Evolutionary conservation across 1,140 invertebrate species (phyloP).

Genomic region (Tigriopus japonicus): DNA sequence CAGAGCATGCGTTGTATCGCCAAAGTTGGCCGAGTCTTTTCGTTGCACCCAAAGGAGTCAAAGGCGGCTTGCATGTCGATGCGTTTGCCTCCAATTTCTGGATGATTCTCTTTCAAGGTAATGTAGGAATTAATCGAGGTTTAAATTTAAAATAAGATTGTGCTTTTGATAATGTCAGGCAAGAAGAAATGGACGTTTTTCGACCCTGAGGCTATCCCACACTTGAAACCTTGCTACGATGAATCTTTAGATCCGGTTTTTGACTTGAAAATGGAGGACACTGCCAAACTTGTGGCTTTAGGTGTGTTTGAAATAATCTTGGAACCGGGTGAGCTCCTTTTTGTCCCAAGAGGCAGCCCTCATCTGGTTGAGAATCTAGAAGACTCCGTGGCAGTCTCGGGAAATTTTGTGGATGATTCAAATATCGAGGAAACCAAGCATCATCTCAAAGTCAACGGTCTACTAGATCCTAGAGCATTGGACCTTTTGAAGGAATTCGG

Average conservation of each 20-base stretch:
- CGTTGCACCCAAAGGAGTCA: slow-evolving; percentile 21
- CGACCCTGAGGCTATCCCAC: slow-evolving; percentile 17
- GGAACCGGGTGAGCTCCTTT: slow-evolving; percentile 22
- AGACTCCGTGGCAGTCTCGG: slow-evolving; percentile 22
- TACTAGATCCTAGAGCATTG: slow-evolving; percentile 19
- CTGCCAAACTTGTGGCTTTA: background rate
- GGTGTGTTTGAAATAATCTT: background rate
- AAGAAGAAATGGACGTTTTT: slow-evolving; percentile 24
- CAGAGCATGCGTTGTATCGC: slow-evolving; percentile 19
- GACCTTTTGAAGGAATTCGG: slow-evolving; percentile 18
- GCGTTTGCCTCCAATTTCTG: slow-evolving; percentile 25
- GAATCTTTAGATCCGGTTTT: slow-evolving; percentile 21
- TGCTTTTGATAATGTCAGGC: no score
- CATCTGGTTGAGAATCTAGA: slow-evolving; percentile 23
- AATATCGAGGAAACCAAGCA: slow-evolving; percentile 19
- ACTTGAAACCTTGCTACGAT: slow-evolving; percentile 21
- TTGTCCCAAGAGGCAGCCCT: slow-evolving; percentile 23
- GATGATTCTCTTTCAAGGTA: slow-evolving; percentile 24
- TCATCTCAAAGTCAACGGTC: slow-evolving; percentile 20
- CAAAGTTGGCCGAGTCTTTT: slow-evolving; percentile 26
- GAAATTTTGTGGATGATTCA: slow-evolving; percentile 23
- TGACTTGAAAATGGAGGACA: background rate
- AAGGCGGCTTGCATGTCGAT: slow-evolving; percentile 23
- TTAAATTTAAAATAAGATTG: no score
- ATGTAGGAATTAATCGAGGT: no score